Conservation (phyloP, 2,888 invertebrate species). For the Sarcophaga variegata region DNA sequence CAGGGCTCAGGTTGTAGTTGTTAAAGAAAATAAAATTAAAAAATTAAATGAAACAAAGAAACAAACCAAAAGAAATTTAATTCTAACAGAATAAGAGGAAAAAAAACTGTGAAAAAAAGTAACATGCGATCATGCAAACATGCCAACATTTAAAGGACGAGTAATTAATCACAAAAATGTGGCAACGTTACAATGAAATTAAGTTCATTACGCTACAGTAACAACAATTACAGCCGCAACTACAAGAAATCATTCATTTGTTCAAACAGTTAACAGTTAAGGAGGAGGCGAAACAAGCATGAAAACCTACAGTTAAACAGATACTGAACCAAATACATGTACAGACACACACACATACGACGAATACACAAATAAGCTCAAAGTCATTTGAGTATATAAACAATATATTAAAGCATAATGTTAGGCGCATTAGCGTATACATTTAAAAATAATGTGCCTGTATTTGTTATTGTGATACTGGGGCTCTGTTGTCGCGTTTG, state of each 20-base stretch:
- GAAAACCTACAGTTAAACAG: not conserved
- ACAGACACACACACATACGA: not conserved
- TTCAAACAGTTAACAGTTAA: not conserved
- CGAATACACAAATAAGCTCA: not conserved
- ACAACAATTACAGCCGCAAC: constrained; percentile 3
- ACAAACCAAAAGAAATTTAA: not conserved
- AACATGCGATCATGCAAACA: constrained; percentile 71
- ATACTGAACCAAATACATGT: not conserved
- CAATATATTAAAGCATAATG: constrained; percentile 66
- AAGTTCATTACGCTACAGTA: constrained; percentile 37
- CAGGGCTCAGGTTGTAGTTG: constrained; percentile 23
- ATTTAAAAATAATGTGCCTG: constrained; percentile 54
- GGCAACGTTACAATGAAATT: constrained; percentile 59
- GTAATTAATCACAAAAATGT: constrained; percentile 70
- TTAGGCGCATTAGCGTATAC: constrained; percentile 56
- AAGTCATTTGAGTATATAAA: constrained; percentile 47
- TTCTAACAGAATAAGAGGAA: not conserved
- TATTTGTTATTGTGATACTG: constrained; percentile 6
- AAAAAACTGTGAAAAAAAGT: not conserved
- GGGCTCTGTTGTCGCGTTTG: not conserved
- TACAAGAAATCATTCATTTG: not conserved
- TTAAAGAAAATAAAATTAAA: constrained; percentile 4
- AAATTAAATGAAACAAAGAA: constrained; percentile 16
- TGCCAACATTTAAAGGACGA: constrained; percentile 70
- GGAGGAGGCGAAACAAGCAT: not conserved